phyloP scores from a whole-genome alignment of 2,888 invertebrate species.

The Pyrrhosoma nymphula region DNA sequence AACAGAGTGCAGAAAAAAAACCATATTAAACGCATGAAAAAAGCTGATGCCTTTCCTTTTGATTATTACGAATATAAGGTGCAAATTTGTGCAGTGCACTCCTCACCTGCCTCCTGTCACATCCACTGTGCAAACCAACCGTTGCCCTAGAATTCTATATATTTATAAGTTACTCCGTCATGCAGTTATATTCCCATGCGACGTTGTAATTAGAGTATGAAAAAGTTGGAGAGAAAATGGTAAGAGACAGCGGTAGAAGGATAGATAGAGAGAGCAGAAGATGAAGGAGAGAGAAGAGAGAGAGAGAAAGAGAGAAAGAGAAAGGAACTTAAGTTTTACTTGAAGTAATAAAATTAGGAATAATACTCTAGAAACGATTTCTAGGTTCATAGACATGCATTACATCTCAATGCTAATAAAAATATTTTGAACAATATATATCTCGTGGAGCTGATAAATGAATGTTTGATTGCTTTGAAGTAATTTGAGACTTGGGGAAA shows the following conservation, averaged over 20 bases:
- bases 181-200: constrained; percentile 19
- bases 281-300: constrained; percentile 64
- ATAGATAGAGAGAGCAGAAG: background rate
- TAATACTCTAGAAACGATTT: background rate
- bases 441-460: background rate
- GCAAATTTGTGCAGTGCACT: background rate
- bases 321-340: constrained; percentile 10
- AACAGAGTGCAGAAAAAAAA: too few relatives aligned
- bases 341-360: background rate
- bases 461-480: background rate
- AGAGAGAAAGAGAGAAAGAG: constrained; percentile 62
- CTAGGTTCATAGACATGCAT: constrained; percentile 20
- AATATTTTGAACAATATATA: background rate
- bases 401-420: background rate
- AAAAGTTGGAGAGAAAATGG: background rate
- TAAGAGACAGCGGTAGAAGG: constrained; percentile 27
- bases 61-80: background rate
- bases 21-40: background rate
- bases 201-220: background rate
- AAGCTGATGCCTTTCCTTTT: background rate
- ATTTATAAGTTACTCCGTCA: constrained; percentile 19
- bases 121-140: constrained; percentile 33
- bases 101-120: constrained; percentile 27
- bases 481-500: background rate
- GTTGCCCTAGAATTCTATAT: constrained; percentile 31